phyloP scores from a whole-genome alignment of 2,888 invertebrate species.

The Ethmia dodecea region DNA sequence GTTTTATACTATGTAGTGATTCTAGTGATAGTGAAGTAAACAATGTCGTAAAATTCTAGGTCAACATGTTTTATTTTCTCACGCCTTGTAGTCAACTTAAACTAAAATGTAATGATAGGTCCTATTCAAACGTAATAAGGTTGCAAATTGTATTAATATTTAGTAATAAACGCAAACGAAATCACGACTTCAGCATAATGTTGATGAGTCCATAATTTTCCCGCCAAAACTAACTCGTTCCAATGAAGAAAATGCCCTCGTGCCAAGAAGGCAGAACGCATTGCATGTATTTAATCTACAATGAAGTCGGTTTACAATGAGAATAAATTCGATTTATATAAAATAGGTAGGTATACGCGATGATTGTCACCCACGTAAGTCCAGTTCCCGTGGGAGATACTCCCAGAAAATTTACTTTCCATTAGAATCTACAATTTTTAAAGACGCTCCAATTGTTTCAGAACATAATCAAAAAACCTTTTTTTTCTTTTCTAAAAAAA shows the following conservation, averaged over 20 bases:
- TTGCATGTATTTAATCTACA: neutral
- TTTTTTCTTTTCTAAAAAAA: too few relatives aligned
- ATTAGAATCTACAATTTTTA: too few relatives aligned
- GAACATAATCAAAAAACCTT: too few relatives aligned
- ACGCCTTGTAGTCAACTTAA: conserved; percentile 1
- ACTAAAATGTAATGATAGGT: neutral
- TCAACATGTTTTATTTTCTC: neutral
- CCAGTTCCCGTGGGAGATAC: too few relatives aligned
- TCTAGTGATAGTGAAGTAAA: too few relatives aligned
- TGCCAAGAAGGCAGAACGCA: conserved; percentile 50
- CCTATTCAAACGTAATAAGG: neutral
- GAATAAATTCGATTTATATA: too few relatives aligned
- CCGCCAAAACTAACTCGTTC: conserved; percentile 53
- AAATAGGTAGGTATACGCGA: too few relatives aligned
- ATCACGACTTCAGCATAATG: neutral
- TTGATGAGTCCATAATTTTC: conserved; percentile 46
- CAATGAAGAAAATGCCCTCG: conserved; percentile 36
- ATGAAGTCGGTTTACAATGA: too few relatives aligned
- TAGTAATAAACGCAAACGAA: conserved; percentile 2
- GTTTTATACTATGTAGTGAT: too few relatives aligned
- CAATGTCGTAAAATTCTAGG: conserved; percentile 8
- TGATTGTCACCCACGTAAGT: too few relatives aligned
- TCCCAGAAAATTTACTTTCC: too few relatives aligned
- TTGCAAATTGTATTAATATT: neutral
- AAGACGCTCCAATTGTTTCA: too few relatives aligned